phyloP scores from a whole-genome alignment of 2,113 vertebrate genomes.

The Isichthys henryi region DNA sequence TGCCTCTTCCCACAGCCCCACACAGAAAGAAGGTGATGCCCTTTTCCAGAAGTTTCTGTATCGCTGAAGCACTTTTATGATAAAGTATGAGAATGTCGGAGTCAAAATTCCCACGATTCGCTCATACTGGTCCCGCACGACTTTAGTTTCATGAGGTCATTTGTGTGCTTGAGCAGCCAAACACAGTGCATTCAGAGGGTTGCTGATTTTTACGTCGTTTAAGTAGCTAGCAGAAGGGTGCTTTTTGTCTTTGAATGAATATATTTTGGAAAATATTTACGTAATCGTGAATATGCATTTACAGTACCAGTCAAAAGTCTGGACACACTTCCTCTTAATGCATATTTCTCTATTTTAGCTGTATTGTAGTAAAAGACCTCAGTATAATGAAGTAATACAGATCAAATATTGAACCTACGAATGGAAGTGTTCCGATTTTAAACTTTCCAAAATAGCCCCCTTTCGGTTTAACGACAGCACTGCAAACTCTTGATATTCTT shows the following conservation, averaged over 20 bases:
- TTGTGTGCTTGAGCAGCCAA: background rate
- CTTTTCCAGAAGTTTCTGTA: too few relatives aligned
- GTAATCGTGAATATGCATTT: background rate
- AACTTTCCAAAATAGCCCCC: too few relatives aligned
- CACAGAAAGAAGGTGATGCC: background rate
- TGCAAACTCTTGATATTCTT: background rate
- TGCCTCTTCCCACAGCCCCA: background rate
- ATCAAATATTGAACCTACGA: background rate
- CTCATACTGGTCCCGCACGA: background rate
- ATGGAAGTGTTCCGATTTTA: background rate
- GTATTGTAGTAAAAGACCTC: background rate
- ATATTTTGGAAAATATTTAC: background rate
- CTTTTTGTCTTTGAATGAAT: background rate
- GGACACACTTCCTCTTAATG: background rate
- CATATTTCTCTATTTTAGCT: background rate
- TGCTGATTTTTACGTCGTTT: background rate
- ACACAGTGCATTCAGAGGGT: background rate
- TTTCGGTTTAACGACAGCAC: background rate
- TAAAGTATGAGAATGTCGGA: background rate
- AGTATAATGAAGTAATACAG: background rate
- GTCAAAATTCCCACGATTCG: background rate
- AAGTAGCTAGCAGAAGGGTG: background rate
- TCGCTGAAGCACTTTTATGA: background rate
- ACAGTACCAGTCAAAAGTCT: background rate
- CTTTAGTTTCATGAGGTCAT: background rate